Conservation (phyloP, 92 coral and sea anemone species). For the Scolanthus callimorphus region DNA sequence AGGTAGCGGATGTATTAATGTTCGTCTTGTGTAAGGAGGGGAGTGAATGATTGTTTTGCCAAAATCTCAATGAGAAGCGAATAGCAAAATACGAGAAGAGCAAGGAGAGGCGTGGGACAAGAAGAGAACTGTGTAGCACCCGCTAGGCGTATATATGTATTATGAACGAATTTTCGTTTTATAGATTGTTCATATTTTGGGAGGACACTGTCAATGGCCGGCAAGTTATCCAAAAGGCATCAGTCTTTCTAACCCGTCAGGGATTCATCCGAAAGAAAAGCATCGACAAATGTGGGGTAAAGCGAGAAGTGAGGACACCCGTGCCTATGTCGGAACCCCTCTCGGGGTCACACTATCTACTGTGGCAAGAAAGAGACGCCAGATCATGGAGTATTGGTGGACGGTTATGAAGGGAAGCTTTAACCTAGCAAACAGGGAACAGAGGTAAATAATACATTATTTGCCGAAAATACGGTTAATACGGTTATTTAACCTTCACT, state of each 20-base stretch:
- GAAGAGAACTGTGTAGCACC: too few relatives aligned
- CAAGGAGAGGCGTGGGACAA: too few relatives aligned
- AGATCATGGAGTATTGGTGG: constrained; percentile 78
- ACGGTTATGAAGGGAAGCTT: constrained; percentile 59
- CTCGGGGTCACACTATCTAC: constrained; percentile 63
- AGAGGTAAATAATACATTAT: constrained; percentile 13
- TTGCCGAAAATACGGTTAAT: too few relatives aligned
- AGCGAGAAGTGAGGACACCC: constrained; percentile 59
- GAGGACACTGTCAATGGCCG: constrained; percentile 68
- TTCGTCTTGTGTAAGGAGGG: too few relatives aligned
- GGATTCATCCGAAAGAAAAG: constrained; percentile 27
- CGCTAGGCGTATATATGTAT: too few relatives aligned
- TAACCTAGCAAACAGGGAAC: constrained; percentile 33
- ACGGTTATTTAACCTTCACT: too few relatives aligned
- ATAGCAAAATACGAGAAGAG: too few relatives aligned
- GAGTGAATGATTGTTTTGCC: too few relatives aligned
- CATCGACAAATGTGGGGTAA: constrained; percentile 42
- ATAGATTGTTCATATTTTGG: constrained; percentile 88
- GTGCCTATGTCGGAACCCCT: constrained; percentile 62
- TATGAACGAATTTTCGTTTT: too few relatives aligned
- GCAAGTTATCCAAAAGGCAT: constrained; percentile 49
- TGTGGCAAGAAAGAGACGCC: constrained; percentile 76
- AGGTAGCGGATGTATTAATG: too few relatives aligned
- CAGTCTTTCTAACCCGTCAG: constrained; percentile 37
- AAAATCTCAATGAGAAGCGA: too few relatives aligned